These are phyloP conservation scores for Mechanitis mazaeus DNA, from an alignment of 2,888 invertebrate species.

Conservation along the genomic window DNA sequence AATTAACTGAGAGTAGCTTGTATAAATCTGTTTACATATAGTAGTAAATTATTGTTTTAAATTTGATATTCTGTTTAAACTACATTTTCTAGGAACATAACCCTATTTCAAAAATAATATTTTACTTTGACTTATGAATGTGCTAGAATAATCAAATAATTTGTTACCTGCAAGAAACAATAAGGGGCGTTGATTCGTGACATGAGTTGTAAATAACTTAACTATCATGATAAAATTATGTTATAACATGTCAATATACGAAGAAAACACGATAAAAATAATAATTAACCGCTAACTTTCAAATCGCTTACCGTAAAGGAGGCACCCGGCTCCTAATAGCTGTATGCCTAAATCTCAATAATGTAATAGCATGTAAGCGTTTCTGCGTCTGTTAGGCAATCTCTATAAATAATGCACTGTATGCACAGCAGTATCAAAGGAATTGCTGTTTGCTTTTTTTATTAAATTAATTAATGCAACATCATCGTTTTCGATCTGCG, in stretches of 20 bases:
- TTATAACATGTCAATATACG: constrained; percentile 44
- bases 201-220: constrained; percentile 42
- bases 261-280: constrained; percentile 44
- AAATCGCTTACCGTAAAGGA: constrained; percentile 36
- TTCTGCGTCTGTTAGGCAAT: background rate
- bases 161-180: constrained; percentile 47
- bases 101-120: no score
- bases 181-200: constrained; percentile 40
- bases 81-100: no score
- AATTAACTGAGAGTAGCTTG: no score
- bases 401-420: constrained; percentile 4
- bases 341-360: background rate
- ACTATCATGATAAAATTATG: constrained; percentile 54
- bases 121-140: no score
- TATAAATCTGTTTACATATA: no score
- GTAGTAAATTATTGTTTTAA: no score
- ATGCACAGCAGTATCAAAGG: background rate
- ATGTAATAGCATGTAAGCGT: background rate
- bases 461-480: constrained; percentile 3
- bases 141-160: background rate
- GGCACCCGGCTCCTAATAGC: background rate
- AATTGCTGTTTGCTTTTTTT: background rate
- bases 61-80: no score
- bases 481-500: constrained; percentile 3
- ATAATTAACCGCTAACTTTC: constrained; percentile 39